Evolutionary conservation across 1,140 invertebrate species (phyloP).

Genomic region (Drosophila novamexicana): DNA sequence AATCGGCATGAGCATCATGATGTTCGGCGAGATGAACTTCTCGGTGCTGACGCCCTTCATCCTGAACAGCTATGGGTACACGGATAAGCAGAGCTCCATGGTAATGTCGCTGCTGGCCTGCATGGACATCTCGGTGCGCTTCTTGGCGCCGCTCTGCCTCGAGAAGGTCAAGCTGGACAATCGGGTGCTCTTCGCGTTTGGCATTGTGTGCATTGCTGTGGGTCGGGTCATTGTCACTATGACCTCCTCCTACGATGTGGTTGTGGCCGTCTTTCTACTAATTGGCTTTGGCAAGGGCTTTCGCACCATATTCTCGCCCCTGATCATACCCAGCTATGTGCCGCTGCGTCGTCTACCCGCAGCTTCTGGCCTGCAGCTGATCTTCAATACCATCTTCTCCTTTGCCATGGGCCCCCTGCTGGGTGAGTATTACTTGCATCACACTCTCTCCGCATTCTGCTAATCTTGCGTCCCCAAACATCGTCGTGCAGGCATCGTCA

Average conservation of each 20-base stretch:
- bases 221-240: constrained; percentile 85
- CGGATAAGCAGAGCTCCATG: constrained; percentile 86
- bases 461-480: not conserved
- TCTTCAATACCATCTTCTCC: constrained; percentile 87
- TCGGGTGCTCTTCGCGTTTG: constrained; percentile 88
- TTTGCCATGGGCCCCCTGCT: constrained; percentile 87
- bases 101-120: constrained; percentile 87
- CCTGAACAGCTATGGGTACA: constrained; percentile 86
- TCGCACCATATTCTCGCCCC: constrained; percentile 88
- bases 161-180: constrained; percentile 87
- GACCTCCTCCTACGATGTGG: constrained; percentile 58
- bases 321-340: constrained; percentile 89
- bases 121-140: constrained; percentile 87
- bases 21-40: constrained; percentile 89
- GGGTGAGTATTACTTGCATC: constrained; percentile 84
- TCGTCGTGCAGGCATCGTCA: constrained; percentile 54
- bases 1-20: constrained; percentile 88
- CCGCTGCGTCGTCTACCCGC: constrained; percentile 87
- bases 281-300: constrained; percentile 89
- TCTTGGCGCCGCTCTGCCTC: constrained; percentile 87
- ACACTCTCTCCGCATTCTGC: not conserved
- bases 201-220: constrained; percentile 87
- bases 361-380: constrained; percentile 88
- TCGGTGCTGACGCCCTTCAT: constrained; percentile 89
- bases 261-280: constrained; percentile 65